These are phyloP conservation scores for Drosophila ogumai DNA, from an alignment of 1,140 invertebrate genomes.

Conservation along the genomic window DNA sequence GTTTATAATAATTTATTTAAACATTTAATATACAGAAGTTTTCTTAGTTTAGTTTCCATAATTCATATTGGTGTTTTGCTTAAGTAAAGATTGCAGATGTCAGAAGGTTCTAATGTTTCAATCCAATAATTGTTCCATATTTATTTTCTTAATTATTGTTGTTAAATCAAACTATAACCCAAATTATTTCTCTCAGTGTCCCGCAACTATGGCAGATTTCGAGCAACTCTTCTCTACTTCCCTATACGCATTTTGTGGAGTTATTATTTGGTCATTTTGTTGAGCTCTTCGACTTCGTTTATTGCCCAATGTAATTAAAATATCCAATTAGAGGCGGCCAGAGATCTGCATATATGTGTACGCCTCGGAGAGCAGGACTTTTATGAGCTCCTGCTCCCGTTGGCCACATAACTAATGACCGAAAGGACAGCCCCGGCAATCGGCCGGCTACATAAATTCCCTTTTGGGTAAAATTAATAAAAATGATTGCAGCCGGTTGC, in stretches of 20 bases:
- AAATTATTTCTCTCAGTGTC: slow-evolving; percentile 20
- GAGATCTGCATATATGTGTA: slow-evolving; percentile 46
- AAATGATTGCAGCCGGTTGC: slow-evolving; percentile 75
- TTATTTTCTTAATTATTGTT: no score
- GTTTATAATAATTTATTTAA: no score
- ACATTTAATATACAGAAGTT: no score
- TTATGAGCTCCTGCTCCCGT: slow-evolving; percentile 58
- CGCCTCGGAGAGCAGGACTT: slow-evolving; percentile 23
- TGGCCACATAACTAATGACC: slow-evolving; percentile 74
- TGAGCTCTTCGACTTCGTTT: slow-evolving; percentile 43
- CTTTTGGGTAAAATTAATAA: slow-evolving; percentile 81
- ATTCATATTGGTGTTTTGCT: no score
- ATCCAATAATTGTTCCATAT: no score
- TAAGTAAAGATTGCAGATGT: no score
- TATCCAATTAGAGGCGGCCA: slow-evolving; percentile 69
- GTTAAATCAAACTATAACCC: no score
- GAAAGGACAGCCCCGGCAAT: slow-evolving; percentile 27
- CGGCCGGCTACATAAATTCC: slow-evolving; percentile 71
- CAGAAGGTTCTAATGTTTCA: no score
- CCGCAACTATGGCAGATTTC: neutral
- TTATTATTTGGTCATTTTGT: slow-evolving; percentile 74
- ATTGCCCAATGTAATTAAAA: slow-evolving; percentile 72
- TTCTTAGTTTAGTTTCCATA: no score
- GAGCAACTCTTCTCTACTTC: neutral
- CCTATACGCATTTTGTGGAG: slow-evolving; percentile 48